Evolutionary conservation across 2,888 invertebrate species (phyloP), one percentile per base, ranked within the genome.

Genomic region (Euspilapteryx auroguttella): DNA sequence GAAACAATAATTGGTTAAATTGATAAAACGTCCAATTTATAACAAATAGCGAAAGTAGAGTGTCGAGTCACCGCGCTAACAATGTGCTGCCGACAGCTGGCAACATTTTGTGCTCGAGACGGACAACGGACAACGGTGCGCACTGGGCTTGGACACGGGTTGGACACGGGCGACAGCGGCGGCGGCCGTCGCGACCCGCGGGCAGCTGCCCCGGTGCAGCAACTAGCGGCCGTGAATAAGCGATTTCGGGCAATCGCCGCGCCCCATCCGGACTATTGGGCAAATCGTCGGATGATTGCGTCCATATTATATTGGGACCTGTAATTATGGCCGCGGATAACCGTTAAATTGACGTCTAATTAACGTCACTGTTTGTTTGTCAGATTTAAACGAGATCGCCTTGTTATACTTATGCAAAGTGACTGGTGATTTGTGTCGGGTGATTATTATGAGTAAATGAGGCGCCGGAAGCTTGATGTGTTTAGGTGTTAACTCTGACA

Each of bases 141-240:
- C n/a, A n/a, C n/a, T n/a, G n/a, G n/a, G n/a, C n/a, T n/a, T n/a
- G n/a, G n/a, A n/a, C n/a, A n/a, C n/a, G n/a, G n/a, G n/a, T n/a
- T n/a, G n/a, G n/a, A n/a, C n/a, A n/a, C n/a, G 17, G 17, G 17
- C 17, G 17, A 8, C 17, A 17, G 17, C 5, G 5, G 17, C 17
- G 17, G 17, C 17, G 17, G 17, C 17, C 17, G 17, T 8, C 5
- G 17, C 17, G 17, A 17, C 11, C 22, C 14, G 12, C 21, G 7
- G 47, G 42, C 39, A 38, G 17, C 17, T 5, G 17, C 17, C 5
- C 17, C 17, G 5, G 17, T 5, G 17, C 17, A 8, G 17, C 17
- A 71, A 71, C 73, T 71, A 71, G 53, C 55, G 58, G 44, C 52
- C 49, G 56, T 71, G 69, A 71, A 55, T 64, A 62, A 56, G 69